Base-by-base conservation (phyloP, 2,888 invertebrate genomes). In the Abrostola tripartita region DNA sequence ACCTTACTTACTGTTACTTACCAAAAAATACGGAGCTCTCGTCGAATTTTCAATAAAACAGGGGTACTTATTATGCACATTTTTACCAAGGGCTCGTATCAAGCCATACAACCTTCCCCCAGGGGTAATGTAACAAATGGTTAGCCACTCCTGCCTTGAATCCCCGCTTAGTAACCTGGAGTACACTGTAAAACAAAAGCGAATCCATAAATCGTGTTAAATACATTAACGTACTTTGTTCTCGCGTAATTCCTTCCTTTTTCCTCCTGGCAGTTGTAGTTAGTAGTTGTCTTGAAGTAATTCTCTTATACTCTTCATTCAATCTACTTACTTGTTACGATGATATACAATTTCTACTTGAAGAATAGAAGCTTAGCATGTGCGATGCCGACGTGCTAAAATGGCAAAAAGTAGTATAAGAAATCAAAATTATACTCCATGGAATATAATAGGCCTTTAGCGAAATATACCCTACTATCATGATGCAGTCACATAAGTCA, bases 61-160 rank as follows among this genome's bases (percentile, higher is more conserved):
- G 24, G 42, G 1, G 1, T 49, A 6, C 52, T 64, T 47, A 52
- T 9, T 52, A 67, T 71, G 59, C 60, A 58, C 57, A 58, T 64
- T 69, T 65, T 61, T 60, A 66, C 61, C 35, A 63, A 44, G 67
- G 79, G 67, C 71, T 77, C 62, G 53, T 76, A 71, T 66, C 53
- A 79, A 82, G 79, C 82, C 85, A 68, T 85, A 83, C 71, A 81
- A 84, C 76, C 71, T 76, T 75, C 72, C 78, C 76, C 74, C 62
- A 58, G 64, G 81, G 66, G 79, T 82, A 81, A 80, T 61, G 82
- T 86, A 82, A 87, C 86, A 81, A 87, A 88, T 87, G 87, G 86
- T 83, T 86, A 85, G 86, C 85, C 88, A 86, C 85, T 85, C 81
- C 81, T 77, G 77, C 68, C 71, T 82, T 62, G 73, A 83, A 84